Evolutionary conservation across 2,113 vertebrate genomes (phyloP).

Genomic region (Bufo bufo): DNA sequence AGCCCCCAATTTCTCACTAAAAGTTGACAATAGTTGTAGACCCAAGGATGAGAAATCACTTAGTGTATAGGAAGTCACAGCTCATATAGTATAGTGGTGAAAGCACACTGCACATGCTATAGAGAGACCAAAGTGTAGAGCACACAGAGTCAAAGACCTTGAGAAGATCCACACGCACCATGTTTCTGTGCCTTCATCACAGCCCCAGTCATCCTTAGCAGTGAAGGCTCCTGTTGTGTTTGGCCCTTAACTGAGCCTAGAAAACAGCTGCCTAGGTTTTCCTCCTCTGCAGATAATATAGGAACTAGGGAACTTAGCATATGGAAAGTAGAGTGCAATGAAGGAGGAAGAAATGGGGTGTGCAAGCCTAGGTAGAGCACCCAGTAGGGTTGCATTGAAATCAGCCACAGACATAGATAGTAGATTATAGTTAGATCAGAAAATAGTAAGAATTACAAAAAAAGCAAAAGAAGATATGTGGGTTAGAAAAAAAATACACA

Average conservation of each 20-base stretch:
- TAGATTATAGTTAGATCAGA: background rate
- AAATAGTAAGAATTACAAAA: background rate
- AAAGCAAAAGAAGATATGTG: slow-evolving; percentile 2
- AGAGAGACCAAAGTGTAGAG: background rate
- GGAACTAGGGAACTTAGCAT: slow-evolving; percentile 53
- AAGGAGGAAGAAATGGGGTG: slow-evolving; percentile 62
- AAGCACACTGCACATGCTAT: slow-evolving; percentile 13
- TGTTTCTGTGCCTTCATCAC: slow-evolving; percentile 82
- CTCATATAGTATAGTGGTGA: background rate
- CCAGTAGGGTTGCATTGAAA: slow-evolving; percentile 13
- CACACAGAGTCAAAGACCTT: slow-evolving; percentile 19
- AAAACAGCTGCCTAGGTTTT: slow-evolving; percentile 53
- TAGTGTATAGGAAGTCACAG: background rate
- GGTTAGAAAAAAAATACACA: background rate
- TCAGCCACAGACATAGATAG: background rate
- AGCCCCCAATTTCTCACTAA: background rate
- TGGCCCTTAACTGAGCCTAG: slow-evolving; percentile 68
- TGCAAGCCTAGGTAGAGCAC: slow-evolving; percentile 25
- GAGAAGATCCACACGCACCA: slow-evolving; percentile 72
- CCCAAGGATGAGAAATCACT: background rate
- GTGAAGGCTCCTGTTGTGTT: slow-evolving; percentile 64
- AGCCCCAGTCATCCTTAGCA: slow-evolving; percentile 74
- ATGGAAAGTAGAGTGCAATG: slow-evolving; percentile 58
- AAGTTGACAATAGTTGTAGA: background rate
- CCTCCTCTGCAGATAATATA: slow-evolving; percentile 42